Base-by-base conservation (phyloP, 2,888 invertebrate species). In the Trypoxylon attenuatum region DNA sequence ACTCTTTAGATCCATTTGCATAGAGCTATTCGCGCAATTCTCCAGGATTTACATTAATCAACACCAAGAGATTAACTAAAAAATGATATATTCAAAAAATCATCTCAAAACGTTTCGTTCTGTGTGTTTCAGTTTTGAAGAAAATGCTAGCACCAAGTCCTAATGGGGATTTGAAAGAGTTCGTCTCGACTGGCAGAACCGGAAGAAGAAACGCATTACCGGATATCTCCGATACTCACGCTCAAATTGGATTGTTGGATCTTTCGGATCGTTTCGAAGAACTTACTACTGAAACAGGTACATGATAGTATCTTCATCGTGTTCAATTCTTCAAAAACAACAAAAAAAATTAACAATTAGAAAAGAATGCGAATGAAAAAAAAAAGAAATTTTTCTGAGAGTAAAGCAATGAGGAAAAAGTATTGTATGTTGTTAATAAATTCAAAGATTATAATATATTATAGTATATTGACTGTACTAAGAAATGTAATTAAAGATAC, bases 131-230 rank as follows among this genome's bases (percentile, higher is more conserved):
- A 71, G 85, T 71, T 57, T 54, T 84, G 80, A 85, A 73, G 68
- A 84, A 74, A 71, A 85, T 85, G 85, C 67, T 84, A 73, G 82
- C 83, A 25, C 80, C 84, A 69, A 80, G 82, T 51, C 81, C n/a
- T n/a, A 78, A 67, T 73, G 80, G 57, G 82, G 51, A 21, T 39
- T 69, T 6, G 45, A 70, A 18, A 59, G 45, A 96, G 85, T 96
- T 96, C 87, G 90, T 94, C 64, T 92, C 93, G 78, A 94, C 95
- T 0, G 96, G 96, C 2, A 90, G 96, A 69, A 95, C 96, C 25
- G 96, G 96, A 15, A 90, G 96, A 54, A 89, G 96, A 73, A 97
- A 97, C 88, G 96, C 96, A 46, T 89, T 97, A 89, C 94, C 95
- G 1, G 94, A 96, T 85, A 95, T 96, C 76, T 88, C 92, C 77